Percentiles rank a stretch among this genome's conserved stretches.
Conservation (phyloP, 2,797 vertebrate species). For the Arnoldichthys spilopterus region DNA sequence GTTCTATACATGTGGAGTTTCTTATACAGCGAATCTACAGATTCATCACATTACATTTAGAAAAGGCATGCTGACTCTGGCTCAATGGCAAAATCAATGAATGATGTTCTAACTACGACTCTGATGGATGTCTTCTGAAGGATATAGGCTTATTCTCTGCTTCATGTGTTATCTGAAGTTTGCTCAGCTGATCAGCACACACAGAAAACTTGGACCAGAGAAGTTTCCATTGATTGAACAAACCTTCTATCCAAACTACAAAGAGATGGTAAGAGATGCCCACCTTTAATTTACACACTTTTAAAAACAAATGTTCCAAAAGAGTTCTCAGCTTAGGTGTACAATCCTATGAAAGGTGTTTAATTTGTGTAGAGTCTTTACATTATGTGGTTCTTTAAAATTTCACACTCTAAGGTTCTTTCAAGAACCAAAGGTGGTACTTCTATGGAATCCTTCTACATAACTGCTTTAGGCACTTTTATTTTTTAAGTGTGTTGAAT, state of each 20-base stretch:
- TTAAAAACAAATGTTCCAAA: neutral
- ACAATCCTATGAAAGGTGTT: too few species aligned
- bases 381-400: too few species aligned
- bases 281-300: neutral
- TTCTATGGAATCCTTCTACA: too few species aligned
- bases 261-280: slow-evolving; percentile 90
- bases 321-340: neutral
- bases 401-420: too few species aligned
- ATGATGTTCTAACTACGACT: neutral
- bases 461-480: too few species aligned
- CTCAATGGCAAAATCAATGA: too few species aligned
- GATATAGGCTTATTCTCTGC: neutral
- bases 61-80: neutral
- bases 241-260: slow-evolving; percentile 97
- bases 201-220: slow-evolving; percentile 88
- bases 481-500: too few species aligned
- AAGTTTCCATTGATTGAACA: slow-evolving; percentile 98
- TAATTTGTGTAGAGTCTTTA: neutral
- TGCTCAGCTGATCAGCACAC: slow-evolving; percentile 92
- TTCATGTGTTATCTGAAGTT: slow-evolving; percentile 79
- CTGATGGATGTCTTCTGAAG: neutral
- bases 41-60: neutral
- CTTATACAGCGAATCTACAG: neutral
- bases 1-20: neutral
- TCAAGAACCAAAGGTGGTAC: too few species aligned